Evolutionary conservation across 2,113 vertebrate genomes (phyloP).

Genomic region (Nycticryphes semicollaris): DNA sequence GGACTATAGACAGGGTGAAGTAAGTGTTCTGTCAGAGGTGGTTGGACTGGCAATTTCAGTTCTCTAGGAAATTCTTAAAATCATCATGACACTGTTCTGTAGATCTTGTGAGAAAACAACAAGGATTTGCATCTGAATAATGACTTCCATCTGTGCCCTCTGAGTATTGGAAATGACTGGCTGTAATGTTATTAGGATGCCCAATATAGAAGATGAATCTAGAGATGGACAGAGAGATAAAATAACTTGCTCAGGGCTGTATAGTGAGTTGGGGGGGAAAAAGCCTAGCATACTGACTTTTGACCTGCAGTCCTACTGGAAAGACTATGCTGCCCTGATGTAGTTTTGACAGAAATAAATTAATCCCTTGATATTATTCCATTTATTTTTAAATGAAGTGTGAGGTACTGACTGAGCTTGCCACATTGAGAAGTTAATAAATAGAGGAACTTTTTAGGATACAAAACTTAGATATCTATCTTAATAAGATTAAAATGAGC

Average conservation of each 20-base stretch:
- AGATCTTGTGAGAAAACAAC: not conserved
- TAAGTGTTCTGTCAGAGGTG: not conserved
- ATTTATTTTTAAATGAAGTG: not conserved
- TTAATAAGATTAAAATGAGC: conserved; percentile 4
- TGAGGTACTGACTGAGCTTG: not conserved
- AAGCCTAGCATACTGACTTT: not conserved
- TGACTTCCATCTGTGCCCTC: not conserved
- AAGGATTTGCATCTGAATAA: not conserved
- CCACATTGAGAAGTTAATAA: not conserved
- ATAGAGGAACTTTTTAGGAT: not conserved
- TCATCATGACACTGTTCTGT: not conserved
- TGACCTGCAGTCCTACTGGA: not conserved
- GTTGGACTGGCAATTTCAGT: not conserved
- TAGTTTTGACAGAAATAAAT: not conserved
- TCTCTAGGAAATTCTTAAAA: not conserved
- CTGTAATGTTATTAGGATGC: not conserved
- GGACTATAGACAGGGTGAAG: not conserved
- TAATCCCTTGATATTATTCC: not conserved
- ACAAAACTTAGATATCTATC: not conserved
- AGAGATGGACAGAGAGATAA: not conserved
- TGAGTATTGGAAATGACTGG: not conserved
- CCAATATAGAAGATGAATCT: not conserved
- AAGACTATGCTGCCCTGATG: not conserved
- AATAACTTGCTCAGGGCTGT: not conserved
- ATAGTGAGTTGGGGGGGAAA: not conserved